Conservation (phyloP, 2,797 vertebrate species). For the Rhinophrynus dorsalis region DNA sequence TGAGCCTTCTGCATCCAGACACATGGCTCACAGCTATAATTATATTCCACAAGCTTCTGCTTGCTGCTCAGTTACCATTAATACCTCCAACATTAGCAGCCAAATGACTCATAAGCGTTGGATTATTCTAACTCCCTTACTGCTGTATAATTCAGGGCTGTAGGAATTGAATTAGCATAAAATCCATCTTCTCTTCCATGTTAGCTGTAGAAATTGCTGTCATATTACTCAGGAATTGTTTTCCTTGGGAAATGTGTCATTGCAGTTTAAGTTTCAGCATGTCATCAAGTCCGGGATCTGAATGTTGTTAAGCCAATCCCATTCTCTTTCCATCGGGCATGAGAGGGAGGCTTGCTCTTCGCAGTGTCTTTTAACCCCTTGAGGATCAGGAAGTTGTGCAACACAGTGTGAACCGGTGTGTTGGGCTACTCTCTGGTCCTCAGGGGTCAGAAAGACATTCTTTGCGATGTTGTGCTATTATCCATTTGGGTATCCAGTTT, state of each 20-base stretch:
- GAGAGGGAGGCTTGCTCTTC: too few relatives aligned
- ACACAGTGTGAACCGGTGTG: too few relatives aligned
- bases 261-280: background rate
- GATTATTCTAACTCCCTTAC: slow-evolving; percentile 41
- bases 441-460: too few relatives aligned
- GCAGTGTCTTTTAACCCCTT: too few relatives aligned
- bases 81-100: slow-evolving; percentile 42
- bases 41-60: slow-evolving; percentile 45
- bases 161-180: slow-evolving; percentile 41
- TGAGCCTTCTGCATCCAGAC: slow-evolving; percentile 33
- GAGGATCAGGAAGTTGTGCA: too few relatives aligned
- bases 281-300: background rate
- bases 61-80: slow-evolving; percentile 42
- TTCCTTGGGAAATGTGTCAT: background rate
- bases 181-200: slow-evolving; percentile 13
- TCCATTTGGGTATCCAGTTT: too few relatives aligned
- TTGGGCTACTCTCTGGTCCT: too few relatives aligned
- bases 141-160: slow-evolving; percentile 41
- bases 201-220: slow-evolving; percentile 18
- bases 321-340: too few relatives aligned
- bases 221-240: slow-evolving; percentile 1
- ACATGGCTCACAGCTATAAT: slow-evolving; percentile 45
- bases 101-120: slow-evolving; percentile 46
- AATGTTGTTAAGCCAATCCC: background rate
- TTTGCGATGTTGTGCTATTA: too few relatives aligned